Percentiles rank a stretch among this genome's conserved stretches.
Conservation (phyloP, 2,113 vertebrate genomes). For the cattle (Bos taurus) region ARS-UCD2.0 NC_037352.1:20487001-20487500, state of each 20-base stretch:
- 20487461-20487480: background rate
- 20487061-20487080: background rate
- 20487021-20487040: background rate
- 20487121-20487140: background rate
- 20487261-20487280: background rate
- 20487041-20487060: background rate
- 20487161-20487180: background rate
- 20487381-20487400: no score
- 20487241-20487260: background rate
- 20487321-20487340: background rate
- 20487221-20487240: background rate
- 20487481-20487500: background rate
- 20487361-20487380: background rate
- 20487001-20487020: background rate
- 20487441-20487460: background rate
- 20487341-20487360: background rate
- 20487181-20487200: background rate
- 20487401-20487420: background rate
- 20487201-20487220: background rate
- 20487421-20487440: no score
- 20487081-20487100: background rate
- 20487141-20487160: background rate
- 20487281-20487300: no score
- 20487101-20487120: background rate
- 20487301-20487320: background rate